A percentile compares a stretch with the other conserved stretches of the same genome.
Conservation (phyloP, 2,888 invertebrate species). For the Dendrolimus pini region DNA sequence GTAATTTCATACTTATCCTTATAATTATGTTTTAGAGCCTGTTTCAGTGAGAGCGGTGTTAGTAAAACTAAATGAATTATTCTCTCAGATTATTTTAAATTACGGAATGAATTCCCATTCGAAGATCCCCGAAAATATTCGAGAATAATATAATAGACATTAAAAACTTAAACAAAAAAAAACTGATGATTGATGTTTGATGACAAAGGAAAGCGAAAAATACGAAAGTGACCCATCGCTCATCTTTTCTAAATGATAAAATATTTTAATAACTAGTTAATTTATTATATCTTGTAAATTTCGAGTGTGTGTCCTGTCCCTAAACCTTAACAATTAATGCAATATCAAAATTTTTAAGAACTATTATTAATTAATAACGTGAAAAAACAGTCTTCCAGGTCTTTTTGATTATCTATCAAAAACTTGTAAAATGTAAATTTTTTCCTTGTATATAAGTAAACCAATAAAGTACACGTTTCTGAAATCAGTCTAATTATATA, state of each 20-base stretch:
- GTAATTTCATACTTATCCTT: too few relatives aligned
- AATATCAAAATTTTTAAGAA: constrained; percentile 67
- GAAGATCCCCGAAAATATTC: too few relatives aligned
- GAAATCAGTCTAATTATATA: constrained; percentile 49
- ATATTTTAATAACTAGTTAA: too few relatives aligned
- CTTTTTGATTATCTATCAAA: constrained; percentile 58
- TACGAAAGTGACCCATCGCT: too few relatives aligned
- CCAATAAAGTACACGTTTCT: constrained; percentile 61
- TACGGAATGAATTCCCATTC: too few relatives aligned
- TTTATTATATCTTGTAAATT: constrained; percentile 23
- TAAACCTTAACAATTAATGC: constrained; percentile 63
- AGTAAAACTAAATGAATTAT: too few relatives aligned
- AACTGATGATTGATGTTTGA: not conserved
- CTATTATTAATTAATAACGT: constrained; percentile 64
- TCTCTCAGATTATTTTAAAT: too few relatives aligned
- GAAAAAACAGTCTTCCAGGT: constrained; percentile 73
- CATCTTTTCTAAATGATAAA: too few relatives aligned
- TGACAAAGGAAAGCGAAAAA: not conserved
- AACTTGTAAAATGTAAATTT: constrained; percentile 73
- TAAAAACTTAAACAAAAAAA: not conserved
- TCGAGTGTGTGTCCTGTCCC: constrained; percentile 46
- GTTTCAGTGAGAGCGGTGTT: not conserved
- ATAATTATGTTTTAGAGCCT: not conserved
- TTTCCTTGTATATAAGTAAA: constrained; percentile 40
- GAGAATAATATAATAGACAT: not conserved